Base-by-base conservation (phyloP, 2,888 invertebrate genomes). In the Oscheius sp. region DNA sequence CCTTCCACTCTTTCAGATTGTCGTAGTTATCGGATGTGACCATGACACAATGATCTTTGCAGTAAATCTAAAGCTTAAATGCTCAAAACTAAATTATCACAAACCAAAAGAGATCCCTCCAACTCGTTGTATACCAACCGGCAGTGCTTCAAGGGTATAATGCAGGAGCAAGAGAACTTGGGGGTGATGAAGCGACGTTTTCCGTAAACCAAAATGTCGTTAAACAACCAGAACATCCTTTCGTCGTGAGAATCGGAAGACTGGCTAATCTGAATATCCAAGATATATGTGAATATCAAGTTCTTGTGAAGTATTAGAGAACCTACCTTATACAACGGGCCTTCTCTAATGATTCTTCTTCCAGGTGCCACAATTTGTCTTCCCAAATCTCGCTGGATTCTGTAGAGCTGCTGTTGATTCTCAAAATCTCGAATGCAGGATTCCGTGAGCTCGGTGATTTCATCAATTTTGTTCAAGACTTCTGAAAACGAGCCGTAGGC, bases 141-240 rank as follows among this genome's bases (percentile, higher is more conserved):
- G 55, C 75, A 75, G 47, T 80, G 79, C 37, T 78, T 75, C 4
- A 82, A 70, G 0, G 76, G 62, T 4, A 80, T 59, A 10, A 80
- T 79, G 11, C 76, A 77, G 2, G 73, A 75, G 13, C 80, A 80
- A 9, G 79, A 77, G 55, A 74, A 80, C 32, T 78, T 79, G 10
- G 76, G 74, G 1, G 74, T 76, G 32, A 82, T 63, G 68, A 68
- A 55, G 7, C 77, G 72, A 32, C 78, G 76, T 47, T 76, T 76
- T n/a, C 82, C 82, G 68, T 80, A 82, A 0, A 82, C 74, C 33
- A 82, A 33, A 51, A 77, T 75, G 68, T 82, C 82, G 33, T 78
- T 80, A 74, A 82, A 82, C 4, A 82, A 63, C 66, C 77, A 82
- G 10, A 80, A 77, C 5, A 76, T 66, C 10, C 73, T 60, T 50